Percentiles rank a stretch among this genome's conserved stretches.
phyloP scores from a whole-genome alignment of 1,140 invertebrate genomes.

The Riptortus pedestris region DNA sequence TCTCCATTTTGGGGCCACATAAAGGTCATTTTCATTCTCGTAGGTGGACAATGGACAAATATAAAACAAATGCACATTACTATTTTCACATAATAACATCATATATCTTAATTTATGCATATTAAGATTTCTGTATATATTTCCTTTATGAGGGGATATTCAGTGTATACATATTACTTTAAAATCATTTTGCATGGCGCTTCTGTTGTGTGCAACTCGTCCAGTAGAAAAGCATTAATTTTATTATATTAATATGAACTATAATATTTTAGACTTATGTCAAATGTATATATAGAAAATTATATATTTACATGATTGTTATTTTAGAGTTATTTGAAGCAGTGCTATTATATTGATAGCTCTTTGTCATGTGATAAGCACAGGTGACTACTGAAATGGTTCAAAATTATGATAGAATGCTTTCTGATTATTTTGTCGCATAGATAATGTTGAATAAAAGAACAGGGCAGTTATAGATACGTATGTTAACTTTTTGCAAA shows the following conservation, averaged over 20 bases:
- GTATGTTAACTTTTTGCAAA: slow-evolving; percentile 25
- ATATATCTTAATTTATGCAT: no score
- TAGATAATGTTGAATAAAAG: slow-evolving; percentile 22
- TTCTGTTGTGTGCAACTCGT: slow-evolving; percentile 27
- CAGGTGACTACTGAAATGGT: slow-evolving; percentile 13
- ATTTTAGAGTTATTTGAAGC: slow-evolving; percentile 18
- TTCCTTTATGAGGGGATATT: background rate
- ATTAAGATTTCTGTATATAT: slow-evolving; percentile 20
- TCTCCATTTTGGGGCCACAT: no score
- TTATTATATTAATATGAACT: slow-evolving; percentile 14
- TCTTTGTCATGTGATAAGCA: slow-evolving; percentile 22
- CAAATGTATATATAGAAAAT: slow-evolving; percentile 26
- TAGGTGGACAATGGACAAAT: no score
- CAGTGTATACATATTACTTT: slow-evolving; percentile 17
- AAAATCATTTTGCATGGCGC: slow-evolving; percentile 23
- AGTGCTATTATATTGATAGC: slow-evolving; percentile 20
- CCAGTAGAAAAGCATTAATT: slow-evolving; percentile 22
- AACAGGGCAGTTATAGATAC: slow-evolving; percentile 25
- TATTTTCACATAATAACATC: no score
- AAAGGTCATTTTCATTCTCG: no score
- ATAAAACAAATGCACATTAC: no score
- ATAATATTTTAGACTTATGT: slow-evolving; percentile 19
- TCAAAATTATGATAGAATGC: slow-evolving; percentile 25
- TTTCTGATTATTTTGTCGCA: slow-evolving; percentile 22
- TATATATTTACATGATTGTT: slow-evolving; percentile 26